Percentiles rank a stretch among this genome's conserved stretches.
phyloP scores from a whole-genome alignment of 2,888 invertebrate species.

The Lasioglossum morio region DNA sequence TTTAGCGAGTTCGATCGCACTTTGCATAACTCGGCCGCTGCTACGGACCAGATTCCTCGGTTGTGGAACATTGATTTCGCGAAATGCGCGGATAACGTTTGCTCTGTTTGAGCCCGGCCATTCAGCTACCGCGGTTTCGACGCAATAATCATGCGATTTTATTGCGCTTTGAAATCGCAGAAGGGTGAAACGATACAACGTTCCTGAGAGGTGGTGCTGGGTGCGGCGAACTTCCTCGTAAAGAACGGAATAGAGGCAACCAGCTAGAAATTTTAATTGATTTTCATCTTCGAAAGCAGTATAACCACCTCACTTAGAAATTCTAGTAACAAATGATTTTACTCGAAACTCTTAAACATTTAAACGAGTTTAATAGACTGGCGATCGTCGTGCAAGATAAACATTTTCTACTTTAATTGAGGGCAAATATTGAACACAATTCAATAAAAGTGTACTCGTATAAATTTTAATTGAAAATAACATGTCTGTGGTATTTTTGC shows the following conservation, averaged over 20 bases:
- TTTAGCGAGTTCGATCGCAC: background rate
- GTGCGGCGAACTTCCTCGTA: background rate
- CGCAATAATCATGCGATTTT: conserved; percentile 8
- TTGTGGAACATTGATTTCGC: background rate
- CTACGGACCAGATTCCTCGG: background rate
- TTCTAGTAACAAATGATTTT: background rate
- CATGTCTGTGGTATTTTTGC: background rate
- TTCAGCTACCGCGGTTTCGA: conserved; percentile 2
- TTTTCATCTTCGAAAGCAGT: background rate
- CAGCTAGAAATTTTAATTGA: background rate
- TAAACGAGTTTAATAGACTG: background rate
- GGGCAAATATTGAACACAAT: too few species aligned
- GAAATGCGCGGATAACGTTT: conserved; percentile 3
- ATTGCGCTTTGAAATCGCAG: background rate
- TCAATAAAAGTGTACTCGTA: too few species aligned
- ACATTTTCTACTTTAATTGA: too few species aligned
- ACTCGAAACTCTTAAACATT: background rate
- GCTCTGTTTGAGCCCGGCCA: background rate
- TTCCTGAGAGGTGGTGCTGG: background rate
- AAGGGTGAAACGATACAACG: background rate
- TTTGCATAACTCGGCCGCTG: conserved; percentile 29
- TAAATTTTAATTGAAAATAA: too few species aligned
- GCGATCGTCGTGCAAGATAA: too few species aligned
- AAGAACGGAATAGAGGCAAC: background rate
- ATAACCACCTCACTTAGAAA: background rate